Percentiles rank a stretch among this genome's conserved stretches.
Evolutionary conservation across 2,888 invertebrate species (phyloP).

Genomic region (Gerris lacustris): DNA sequence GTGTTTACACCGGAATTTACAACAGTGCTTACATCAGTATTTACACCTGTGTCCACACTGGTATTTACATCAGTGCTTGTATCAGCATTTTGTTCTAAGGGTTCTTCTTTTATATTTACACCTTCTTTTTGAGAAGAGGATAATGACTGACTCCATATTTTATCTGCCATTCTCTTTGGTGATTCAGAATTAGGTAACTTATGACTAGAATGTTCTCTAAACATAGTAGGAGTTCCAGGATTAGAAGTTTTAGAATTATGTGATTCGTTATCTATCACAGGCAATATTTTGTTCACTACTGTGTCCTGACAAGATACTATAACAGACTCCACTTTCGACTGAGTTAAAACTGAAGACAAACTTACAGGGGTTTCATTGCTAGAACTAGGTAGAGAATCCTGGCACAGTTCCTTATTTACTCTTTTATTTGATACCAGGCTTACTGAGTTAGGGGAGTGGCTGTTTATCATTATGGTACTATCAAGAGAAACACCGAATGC

Average conservation of each 20-base stretch:
- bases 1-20: too few species aligned
- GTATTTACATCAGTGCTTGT: too few species aligned
- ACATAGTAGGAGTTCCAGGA: not conserved
- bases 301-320: slow-evolving; percentile 6
- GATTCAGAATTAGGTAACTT: not conserved
- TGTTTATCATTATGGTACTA: slow-evolving; percentile 28
- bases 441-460: slow-evolving; percentile 38
- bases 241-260: not conserved
- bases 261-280: not conserved
- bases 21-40: too few species aligned
- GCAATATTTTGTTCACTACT: not conserved
- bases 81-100: too few species aligned
- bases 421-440: slow-evolving; percentile 34
- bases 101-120: not conserved
- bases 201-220: not conserved
- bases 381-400: slow-evolving; percentile 10
- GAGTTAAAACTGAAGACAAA: not conserved
- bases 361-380: too few species aligned
- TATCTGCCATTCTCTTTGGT: not conserved
- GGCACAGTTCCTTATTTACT: slow-evolving; percentile 26
- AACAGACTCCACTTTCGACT: not conserved
- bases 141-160: not conserved
- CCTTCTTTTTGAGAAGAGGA: not conserved
- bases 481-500: slow-evolving; percentile 36
- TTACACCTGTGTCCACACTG: too few species aligned